phyloP scores from a whole-genome alignment of 1,140 invertebrate genomes.

The Rhysida immarginata region DNA sequence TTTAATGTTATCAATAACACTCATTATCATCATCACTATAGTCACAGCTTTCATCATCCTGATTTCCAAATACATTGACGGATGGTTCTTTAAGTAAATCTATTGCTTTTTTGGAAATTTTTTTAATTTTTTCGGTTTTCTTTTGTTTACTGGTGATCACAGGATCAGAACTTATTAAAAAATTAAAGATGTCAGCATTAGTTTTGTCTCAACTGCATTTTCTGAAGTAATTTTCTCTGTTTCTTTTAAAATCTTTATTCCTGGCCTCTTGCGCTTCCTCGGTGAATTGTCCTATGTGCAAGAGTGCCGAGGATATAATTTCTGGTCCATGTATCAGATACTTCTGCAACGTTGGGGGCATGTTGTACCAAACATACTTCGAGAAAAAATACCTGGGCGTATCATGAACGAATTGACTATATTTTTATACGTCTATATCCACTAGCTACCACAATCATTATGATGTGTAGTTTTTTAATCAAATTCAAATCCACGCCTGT shows the following conservation, averaged over 20 bases:
- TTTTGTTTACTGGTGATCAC: background rate
- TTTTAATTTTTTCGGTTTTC: background rate
- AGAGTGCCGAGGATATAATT: constrained; percentile 1
- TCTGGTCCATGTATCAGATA: background rate
- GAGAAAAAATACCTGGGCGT: background rate
- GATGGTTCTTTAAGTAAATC: background rate
- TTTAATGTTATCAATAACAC: no score
- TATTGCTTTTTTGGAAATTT: background rate
- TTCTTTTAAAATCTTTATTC: constrained; percentile 1
- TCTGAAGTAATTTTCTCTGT: background rate
- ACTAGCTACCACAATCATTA: background rate
- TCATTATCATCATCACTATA: no score
- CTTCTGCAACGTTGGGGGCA: background rate
- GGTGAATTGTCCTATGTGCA: constrained; percentile 1
- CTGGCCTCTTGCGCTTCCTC: constrained; percentile 6
- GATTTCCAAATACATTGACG: background rate
- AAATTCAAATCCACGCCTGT: constrained; percentile 5
- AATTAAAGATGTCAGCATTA: background rate
- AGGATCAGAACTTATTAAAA: background rate
- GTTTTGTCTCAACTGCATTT: background rate
- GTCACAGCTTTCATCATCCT: no score
- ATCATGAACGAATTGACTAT: background rate
- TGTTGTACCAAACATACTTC: constrained; percentile 5
- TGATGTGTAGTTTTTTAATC: constrained; percentile 1
- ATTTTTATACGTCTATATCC: background rate